Evolutionary conservation across 2,113 vertebrate species (phyloP), one percentile per base, ranked within the genome.

Genomic region (Grammomys dolichurus): DNA sequence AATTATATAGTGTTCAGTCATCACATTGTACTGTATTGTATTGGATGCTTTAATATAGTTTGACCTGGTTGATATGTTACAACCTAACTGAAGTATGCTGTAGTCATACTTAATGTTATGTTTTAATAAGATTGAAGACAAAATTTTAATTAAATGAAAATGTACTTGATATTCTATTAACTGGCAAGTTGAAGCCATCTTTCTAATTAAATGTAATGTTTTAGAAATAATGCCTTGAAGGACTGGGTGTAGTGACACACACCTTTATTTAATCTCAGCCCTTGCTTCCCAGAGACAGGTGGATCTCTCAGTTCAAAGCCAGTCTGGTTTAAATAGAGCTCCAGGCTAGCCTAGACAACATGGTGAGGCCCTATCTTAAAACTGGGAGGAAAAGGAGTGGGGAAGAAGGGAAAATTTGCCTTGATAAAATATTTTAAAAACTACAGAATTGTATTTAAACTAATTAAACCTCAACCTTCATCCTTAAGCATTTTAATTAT

Each of bases 81-180:
- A 58, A 88, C 24, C 36, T 28, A 88, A 24, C 20, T 76, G 46
- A 93, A 78, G 24, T 76, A 46, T 51, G 48, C 46, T 72, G 17
- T 19, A 63, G 9, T 87, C 56, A 20, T 80, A 69, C 84, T 8
- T 91, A 91, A 58, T 70, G 65, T 31, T 82, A 31, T 89, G 28
- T 87, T 90, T 90, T 91, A 85, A 48, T 88, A 93, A 93, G 33
- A 76, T 33, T 84, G 77, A 88, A 93, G 17, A 33, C 87, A 24
- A 63, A 94, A 87, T 82, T 90, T 48, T 54, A 51, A 78, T 95
- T 77, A 77, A 88, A 69, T 92, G 24, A 84, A 76, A 87, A 36
- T 46, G 54, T 33, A 89, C 80, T 90, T 96, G 51, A 14, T 92
- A 86, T 65, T 87, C 28, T 91, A 5, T 43, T 77, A 92, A 86